Percentiles rank a stretch among this genome's conserved stretches.
Conservation (phyloP, 2,888 invertebrate species). For the Lobophora halterata region DNA sequence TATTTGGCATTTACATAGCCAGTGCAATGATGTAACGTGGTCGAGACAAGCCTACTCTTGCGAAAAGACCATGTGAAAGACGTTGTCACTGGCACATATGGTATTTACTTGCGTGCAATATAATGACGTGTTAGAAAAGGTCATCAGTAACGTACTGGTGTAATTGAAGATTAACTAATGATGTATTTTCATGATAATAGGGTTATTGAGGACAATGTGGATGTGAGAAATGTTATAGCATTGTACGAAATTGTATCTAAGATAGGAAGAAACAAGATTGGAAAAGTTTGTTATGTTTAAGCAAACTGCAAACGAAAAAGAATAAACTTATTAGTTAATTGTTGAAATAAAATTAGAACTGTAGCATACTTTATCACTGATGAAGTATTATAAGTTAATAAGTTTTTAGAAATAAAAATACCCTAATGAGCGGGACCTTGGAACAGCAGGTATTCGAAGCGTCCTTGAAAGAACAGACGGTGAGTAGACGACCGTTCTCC, state of each 20-base stretch:
- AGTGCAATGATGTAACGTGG: slow-evolving; percentile 55
- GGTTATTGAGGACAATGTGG: slow-evolving; percentile 32
- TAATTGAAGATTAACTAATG: slow-evolving; percentile 51
- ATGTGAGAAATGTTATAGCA: slow-evolving; percentile 21
- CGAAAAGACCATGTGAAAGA: too few relatives aligned
- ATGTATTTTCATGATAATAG: slow-evolving; percentile 42
- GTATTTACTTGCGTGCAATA: slow-evolving; percentile 56
- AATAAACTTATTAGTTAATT: neutral
- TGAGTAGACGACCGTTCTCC: slow-evolving; percentile 42
- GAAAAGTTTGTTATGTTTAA: neutral
- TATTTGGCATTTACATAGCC: slow-evolving; percentile 69
- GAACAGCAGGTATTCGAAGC: slow-evolving; percentile 49
- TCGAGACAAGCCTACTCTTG: slow-evolving; percentile 40
- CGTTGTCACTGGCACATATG: slow-evolving; percentile 54
- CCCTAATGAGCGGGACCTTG: slow-evolving; percentile 50
- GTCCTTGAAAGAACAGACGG: slow-evolving; percentile 57
- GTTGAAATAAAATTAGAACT: slow-evolving; percentile 16
- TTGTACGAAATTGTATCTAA: slow-evolving; percentile 4
- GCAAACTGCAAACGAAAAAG: too few relatives aligned
- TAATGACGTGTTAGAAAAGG: slow-evolving; percentile 60
- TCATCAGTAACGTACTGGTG: slow-evolving; percentile 44
- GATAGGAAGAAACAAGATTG: slow-evolving; percentile 4
- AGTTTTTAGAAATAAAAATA: slow-evolving; percentile 22
- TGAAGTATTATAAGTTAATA: neutral
- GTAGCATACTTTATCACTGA: too few relatives aligned